A percentile compares a stretch with the other conserved stretches of the same genome.
These are phyloP conservation scores for Pyralis farinalis DNA, from an alignment of 2,888 invertebrate genomes.

Conservation along the genomic window DNA sequence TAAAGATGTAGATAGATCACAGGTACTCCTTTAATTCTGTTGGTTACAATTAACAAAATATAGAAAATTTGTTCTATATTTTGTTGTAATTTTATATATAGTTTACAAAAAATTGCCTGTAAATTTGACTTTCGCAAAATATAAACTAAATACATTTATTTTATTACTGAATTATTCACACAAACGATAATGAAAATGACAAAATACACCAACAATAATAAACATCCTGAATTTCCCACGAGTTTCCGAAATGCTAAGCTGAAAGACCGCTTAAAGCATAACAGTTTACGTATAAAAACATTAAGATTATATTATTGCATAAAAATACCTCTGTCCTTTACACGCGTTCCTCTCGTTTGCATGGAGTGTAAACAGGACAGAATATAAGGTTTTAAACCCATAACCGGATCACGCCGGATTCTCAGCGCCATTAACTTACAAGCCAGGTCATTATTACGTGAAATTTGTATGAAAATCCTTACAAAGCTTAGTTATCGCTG, in stretches of 20 bases:
- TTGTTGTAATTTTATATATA: too few relatives aligned
- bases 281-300: constrained; percentile 11
- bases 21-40: too few relatives aligned
- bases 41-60: too few relatives aligned
- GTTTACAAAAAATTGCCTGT: too few relatives aligned
- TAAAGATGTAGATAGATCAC: too few relatives aligned
- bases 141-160: too few relatives aligned
- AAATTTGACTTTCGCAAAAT: too few relatives aligned
- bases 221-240: too few relatives aligned
- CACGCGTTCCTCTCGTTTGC: constrained; percentile 8
- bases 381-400: constrained; percentile 9
- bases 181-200: too few relatives aligned
- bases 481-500: constrained; percentile 13
- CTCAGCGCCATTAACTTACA: constrained; percentile 17
- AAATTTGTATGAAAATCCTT: constrained; percentile 19
- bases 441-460: constrained; percentile 16
- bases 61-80: too few relatives aligned
- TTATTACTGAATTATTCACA: too few relatives aligned
- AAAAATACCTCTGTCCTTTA: constrained; percentile 10
- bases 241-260: not conserved
- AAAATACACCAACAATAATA: too few relatives aligned
- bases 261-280: constrained; percentile 7
- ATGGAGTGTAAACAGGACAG: constrained; percentile 10
- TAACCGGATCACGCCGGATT: constrained; percentile 18
- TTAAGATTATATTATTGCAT: constrained; percentile 14